These are phyloP conservation scores for Tholera decimalis DNA, from an alignment of 2,888 invertebrate species.

Conservation along the genomic window DNA sequence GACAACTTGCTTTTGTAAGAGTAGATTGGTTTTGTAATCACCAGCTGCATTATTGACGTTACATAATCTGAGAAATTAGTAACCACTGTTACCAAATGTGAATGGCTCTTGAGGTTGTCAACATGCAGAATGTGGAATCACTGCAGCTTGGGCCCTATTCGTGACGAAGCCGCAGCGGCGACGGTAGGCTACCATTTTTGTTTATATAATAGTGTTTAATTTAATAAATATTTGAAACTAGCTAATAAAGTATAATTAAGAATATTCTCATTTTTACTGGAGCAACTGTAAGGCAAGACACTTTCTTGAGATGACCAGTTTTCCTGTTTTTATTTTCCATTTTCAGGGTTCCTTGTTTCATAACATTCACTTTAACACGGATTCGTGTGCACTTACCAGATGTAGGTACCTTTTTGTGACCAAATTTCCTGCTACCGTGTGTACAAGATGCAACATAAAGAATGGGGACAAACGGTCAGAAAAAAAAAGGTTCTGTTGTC, in stretches of 20 bases:
- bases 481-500: slow-evolving; percentile 41
- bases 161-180: too few species aligned
- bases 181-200: too few species aligned
- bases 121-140: too few species aligned
- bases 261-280: not conserved
- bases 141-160: too few species aligned
- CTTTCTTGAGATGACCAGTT: not conserved
- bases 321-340: not conserved
- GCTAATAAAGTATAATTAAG: too few species aligned
- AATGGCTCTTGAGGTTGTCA: too few species aligned
- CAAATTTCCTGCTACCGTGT: slow-evolving; percentile 43
- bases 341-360: not conserved
- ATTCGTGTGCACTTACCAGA: slow-evolving; percentile 10
- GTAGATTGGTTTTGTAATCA: slow-evolving; percentile 14
- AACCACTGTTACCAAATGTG: not conserved
- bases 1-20: slow-evolving; percentile 1
- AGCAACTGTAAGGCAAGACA: not conserved
- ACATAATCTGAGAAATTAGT: not conserved
- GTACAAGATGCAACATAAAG: slow-evolving; percentile 51
- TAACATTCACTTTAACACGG: not conserved
- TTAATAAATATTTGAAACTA: too few species aligned
- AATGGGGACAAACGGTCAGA: slow-evolving; percentile 43
- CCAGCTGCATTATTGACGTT: slow-evolving; percentile 8
- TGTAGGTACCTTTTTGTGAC: slow-evolving; percentile 21
- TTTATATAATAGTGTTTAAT: too few species aligned